Conservation (phyloP, 2,113 vertebrate genomes). For the Corythornis cristatus region DNA sequence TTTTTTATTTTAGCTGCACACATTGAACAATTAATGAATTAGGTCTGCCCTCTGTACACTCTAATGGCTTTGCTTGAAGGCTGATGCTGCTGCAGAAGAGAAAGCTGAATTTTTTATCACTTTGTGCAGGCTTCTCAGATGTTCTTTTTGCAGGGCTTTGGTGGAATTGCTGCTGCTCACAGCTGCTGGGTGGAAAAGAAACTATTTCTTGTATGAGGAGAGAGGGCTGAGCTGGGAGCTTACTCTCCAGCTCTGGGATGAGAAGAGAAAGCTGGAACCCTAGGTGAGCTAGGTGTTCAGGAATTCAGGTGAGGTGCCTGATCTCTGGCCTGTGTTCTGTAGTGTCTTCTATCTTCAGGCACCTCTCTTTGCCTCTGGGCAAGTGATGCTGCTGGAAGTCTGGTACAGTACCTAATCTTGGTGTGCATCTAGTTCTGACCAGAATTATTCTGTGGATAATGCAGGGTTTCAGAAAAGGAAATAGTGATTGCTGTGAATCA, state of each 20-base stretch:
- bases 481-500: background rate
- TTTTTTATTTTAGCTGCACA: background rate
- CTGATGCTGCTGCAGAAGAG: background rate
- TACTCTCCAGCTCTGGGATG: background rate
- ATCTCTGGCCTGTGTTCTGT: background rate
- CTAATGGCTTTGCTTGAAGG: background rate
- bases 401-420: background rate
- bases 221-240: background rate
- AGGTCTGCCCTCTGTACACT: background rate
- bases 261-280: background rate
- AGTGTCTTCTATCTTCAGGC: fast-evolving
- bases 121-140: background rate
- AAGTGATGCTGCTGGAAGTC: fast-evolving
- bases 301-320: background rate
- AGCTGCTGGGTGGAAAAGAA: background rate
- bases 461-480: background rate
- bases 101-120: background rate
- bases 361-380: background rate
- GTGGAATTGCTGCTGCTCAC: background rate
- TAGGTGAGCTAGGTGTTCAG: fast-evolving
- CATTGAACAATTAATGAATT: background rate
- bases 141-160: background rate
- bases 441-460: background rate
- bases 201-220: fast-evolving
- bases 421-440: background rate